Percentiles rank a stretch among this genome's conserved stretches.
phyloP scores from a whole-genome alignment of 2,888 invertebrate genomes.

The Leptothorax acervorum region DNA sequence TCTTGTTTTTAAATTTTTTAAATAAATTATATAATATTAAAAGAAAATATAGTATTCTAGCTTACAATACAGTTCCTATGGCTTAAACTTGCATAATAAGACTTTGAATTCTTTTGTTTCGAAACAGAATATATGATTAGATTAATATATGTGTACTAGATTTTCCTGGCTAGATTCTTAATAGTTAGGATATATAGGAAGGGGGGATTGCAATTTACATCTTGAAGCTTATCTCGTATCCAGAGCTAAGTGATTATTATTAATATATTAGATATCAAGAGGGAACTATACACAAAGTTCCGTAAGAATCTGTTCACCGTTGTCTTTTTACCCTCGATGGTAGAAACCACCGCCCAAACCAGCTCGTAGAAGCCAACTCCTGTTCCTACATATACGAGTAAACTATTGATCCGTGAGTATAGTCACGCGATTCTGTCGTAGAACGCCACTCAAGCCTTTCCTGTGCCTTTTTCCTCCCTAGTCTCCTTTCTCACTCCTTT shows the following conservation, averaged over 20 bases:
- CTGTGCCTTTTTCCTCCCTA: conserved; percentile 74
- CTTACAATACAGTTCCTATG: background rate
- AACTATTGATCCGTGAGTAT: conserved; percentile 84
- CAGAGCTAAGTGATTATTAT: background rate
- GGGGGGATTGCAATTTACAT: background rate
- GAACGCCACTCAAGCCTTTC: conserved; percentile 84
- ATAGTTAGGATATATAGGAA: background rate
- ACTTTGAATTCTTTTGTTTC: background rate
- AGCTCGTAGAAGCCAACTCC: conserved; percentile 63
- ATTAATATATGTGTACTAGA: background rate
- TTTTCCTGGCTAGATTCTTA: background rate
- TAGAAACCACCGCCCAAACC: conserved; percentile 66
- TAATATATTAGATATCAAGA: conserved; percentile 22
- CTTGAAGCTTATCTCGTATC: background rate
- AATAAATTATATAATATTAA: background rate
- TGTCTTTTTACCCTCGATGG: conserved; percentile 33
- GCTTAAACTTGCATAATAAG: background rate
- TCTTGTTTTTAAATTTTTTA: background rate
- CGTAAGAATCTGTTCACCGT: conserved; percentile 24
- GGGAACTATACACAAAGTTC: conserved; percentile 5
- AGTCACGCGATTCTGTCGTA: conserved; percentile 85
- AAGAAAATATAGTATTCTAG: background rate
- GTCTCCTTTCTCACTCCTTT: conserved; percentile 32
- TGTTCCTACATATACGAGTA: conserved; percentile 74
- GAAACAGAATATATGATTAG: too few species aligned